phyloP scores from a whole-genome alignment of 2,113 vertebrate species.

The Onychostoma macrolepis region DNA sequence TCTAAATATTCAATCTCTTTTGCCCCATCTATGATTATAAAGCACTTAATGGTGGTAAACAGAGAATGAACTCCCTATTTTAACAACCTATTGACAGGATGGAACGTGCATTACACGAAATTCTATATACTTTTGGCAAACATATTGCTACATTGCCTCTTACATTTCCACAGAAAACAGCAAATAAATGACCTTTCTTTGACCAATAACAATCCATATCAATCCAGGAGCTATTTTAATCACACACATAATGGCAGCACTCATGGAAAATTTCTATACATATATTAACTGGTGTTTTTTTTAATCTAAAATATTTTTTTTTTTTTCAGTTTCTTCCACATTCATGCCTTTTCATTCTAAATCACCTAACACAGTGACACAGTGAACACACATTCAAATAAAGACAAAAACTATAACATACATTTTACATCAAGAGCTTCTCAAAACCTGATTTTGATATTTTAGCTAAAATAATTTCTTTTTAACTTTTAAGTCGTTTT shows the following conservation, averaged over 20 bases:
- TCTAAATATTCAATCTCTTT: constrained; percentile 1
- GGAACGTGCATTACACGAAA: neutral
- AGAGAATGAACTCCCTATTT: neutral
- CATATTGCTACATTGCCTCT: constrained; percentile 27
- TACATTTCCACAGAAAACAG: constrained; percentile 29
- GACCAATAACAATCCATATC: constrained; percentile 31
- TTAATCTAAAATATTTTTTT: constrained; percentile 29
- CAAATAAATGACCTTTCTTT: neutral
- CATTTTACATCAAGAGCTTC: constrained; percentile 79
- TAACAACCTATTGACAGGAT: constrained; percentile 25
- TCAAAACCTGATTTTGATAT: constrained; percentile 78
- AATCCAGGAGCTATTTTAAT: constrained; percentile 28
- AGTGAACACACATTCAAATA: constrained; percentile 62
- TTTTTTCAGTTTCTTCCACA: constrained; percentile 47
- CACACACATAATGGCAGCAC: constrained; percentile 44
- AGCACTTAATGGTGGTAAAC: constrained; percentile 16
- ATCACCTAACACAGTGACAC: constrained; percentile 52
- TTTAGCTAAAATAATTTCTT: constrained; percentile 81
- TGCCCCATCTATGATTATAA: constrained; percentile 20
- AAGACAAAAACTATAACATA: constrained; percentile 69
- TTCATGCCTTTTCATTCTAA: constrained; percentile 63
- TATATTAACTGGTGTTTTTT: constrained; percentile 14
- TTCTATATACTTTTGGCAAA: constrained; percentile 21
- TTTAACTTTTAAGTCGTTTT: constrained; percentile 68
- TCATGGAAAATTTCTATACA: constrained; percentile 32